phyloP scores from a whole-genome alignment of 2,113 vertebrate genomes.

The Alligator mississippiensis region DNA sequence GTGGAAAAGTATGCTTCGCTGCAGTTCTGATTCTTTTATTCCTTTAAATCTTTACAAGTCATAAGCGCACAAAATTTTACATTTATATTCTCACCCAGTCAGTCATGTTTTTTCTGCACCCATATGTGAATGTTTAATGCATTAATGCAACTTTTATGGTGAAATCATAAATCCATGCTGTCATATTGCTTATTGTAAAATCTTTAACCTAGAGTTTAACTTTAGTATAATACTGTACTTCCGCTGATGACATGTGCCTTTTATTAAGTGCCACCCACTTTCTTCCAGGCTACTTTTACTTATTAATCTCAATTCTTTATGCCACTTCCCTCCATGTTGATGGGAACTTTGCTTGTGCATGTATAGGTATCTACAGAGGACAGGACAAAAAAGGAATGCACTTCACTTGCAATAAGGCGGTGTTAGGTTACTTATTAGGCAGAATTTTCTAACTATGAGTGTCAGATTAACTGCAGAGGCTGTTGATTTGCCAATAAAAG shows the following conservation, averaged over 20 bases:
- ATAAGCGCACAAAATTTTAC: constrained; percentile 64
- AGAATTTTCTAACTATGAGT: not conserved
- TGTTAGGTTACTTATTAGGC: not conserved
- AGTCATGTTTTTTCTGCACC: constrained; percentile 68
- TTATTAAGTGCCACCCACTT: constrained; percentile 28
- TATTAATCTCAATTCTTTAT: not conserved
- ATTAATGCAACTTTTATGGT: constrained; percentile 68
- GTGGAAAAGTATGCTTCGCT: constrained; percentile 67
- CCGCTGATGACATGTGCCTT: constrained; percentile 1
- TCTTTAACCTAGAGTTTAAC: not conserved
- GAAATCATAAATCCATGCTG: constrained; percentile 60
- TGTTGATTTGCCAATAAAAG: too few relatives aligned
- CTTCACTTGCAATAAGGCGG: not conserved
- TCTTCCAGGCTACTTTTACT: constrained; percentile 27
- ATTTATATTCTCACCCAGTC: constrained; percentile 53
- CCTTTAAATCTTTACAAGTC: constrained; percentile 71
- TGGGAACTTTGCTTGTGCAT: not conserved
- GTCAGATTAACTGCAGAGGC: not conserved
- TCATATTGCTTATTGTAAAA: constrained; percentile 59
- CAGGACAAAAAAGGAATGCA: not conserved
- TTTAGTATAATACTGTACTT: not conserved
- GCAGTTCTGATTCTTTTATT: constrained; percentile 68
- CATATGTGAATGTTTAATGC: constrained; percentile 70
- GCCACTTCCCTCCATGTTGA: not conserved
- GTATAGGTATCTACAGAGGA: not conserved